Conservation (phyloP, 53 echinoderm and acorn worm species). For the Echinometra lucunter region DNA sequence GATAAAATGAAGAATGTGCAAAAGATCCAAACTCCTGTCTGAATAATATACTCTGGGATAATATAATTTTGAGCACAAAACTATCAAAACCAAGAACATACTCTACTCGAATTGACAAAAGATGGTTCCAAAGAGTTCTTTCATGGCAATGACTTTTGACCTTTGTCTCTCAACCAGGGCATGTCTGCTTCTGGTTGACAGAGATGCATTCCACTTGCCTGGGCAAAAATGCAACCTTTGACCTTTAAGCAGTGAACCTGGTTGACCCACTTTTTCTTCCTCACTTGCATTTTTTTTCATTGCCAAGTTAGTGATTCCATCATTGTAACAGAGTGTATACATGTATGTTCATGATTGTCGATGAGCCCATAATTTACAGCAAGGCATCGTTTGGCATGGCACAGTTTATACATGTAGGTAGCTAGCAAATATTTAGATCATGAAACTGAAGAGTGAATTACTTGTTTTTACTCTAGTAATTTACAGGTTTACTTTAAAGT, state of each 20-base stretch:
- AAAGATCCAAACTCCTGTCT: too few species aligned
- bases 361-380: not conserved
- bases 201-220: constrained; percentile 56
- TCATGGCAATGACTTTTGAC: constrained; percentile 47
- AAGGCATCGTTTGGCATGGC: not conserved
- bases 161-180: constrained; percentile 23
- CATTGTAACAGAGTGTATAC: not conserved
- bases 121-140: not conserved
- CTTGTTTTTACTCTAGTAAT: not conserved
- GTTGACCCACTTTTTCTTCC: not conserved
- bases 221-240: constrained; percentile 60
- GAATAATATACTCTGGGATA: too few species aligned
- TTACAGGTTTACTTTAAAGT: not conserved
- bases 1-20: too few species aligned
- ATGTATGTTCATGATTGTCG: not conserved
- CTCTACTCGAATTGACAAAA: not conserved
- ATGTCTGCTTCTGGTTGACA: constrained; percentile 36
- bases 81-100: not conserved
- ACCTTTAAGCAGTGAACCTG: not conserved
- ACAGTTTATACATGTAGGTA: not conserved
- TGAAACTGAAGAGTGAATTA: not conserved
- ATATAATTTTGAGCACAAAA: too few species aligned
- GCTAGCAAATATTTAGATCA: not conserved
- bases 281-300: not conserved
- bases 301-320: not conserved